Evolutionary conservation across 2,888 invertebrate species (phyloP).

Genomic region (Vannuccia rotundouncinata): DNA sequence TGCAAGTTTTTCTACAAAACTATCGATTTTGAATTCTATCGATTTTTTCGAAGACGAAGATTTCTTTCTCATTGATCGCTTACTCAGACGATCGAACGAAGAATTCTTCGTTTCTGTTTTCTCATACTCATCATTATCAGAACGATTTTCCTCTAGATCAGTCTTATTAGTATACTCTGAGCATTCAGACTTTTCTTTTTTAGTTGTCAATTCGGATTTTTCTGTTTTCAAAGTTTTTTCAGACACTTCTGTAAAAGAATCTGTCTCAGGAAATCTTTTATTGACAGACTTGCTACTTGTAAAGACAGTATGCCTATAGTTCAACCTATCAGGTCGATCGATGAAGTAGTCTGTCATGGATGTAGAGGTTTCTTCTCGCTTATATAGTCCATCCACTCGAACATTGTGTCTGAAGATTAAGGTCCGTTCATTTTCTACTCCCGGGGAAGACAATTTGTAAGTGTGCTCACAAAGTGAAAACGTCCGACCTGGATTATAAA

Average conservation of each 20-base stretch:
- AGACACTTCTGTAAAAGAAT: too few species aligned
- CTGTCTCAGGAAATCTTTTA: too few species aligned
- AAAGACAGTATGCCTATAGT: background rate
- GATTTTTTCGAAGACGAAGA: background rate
- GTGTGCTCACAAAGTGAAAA: slow-evolving; percentile 48
- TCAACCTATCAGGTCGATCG: background rate
- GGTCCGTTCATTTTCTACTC: slow-evolving; percentile 60
- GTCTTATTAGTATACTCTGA: background rate
- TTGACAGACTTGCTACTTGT: background rate
- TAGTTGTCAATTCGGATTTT: background rate
- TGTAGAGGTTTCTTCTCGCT: slow-evolving; percentile 51
- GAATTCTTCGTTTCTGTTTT: too few species aligned
- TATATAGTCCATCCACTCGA: slow-evolving; percentile 66
- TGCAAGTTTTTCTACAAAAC: background rate
- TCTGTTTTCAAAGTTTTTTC: background rate
- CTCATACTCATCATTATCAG: background rate
- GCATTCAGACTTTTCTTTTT: background rate
- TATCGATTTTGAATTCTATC: background rate
- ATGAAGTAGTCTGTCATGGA: slow-evolving; percentile 54
- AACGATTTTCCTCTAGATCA: background rate
- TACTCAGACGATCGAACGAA: background rate
- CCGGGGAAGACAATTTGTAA: slow-evolving; percentile 50
- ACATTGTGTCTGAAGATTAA: slow-evolving; percentile 61
- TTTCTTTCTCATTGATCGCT: background rate
- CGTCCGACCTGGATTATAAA: slow-evolving; percentile 12